Conservation (phyloP, 2,797 vertebrate genomes). For the Amniataba percoides region DNA sequence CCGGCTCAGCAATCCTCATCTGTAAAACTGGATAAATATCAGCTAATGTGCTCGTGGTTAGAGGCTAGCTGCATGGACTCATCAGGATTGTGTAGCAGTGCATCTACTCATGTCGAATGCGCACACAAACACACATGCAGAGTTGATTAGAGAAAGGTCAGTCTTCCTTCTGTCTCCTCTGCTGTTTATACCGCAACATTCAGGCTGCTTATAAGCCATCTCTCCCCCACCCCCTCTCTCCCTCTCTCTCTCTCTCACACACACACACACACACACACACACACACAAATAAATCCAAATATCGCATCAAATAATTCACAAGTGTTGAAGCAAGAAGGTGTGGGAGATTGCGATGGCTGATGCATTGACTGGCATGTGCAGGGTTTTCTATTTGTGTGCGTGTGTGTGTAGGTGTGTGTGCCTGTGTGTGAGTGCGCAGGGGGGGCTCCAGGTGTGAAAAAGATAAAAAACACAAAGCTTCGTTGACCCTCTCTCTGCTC, state of each 20-base stretch:
- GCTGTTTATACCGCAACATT: conserved; percentile 26
- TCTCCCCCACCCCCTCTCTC: not conserved
- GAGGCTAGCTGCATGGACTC: conserved; percentile 25
- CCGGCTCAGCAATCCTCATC: conserved; percentile 46
- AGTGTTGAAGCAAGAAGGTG: conserved; percentile 11
- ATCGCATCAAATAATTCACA: conserved; percentile 29
- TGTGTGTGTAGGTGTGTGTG: conserved; percentile 1
- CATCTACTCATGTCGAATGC: conserved; percentile 35
- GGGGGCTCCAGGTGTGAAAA: conserved; percentile 12
- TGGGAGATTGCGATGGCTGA: conserved; percentile 5
- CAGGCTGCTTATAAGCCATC: not conserved
- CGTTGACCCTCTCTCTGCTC: conserved; percentile 23
- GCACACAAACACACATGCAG: conserved; percentile 18
- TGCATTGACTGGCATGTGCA: not conserved
- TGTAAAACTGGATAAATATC: conserved; percentile 65
- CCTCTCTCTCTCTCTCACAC: not conserved
- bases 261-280: not conserved
- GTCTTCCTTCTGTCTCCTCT: conserved; percentile 45
- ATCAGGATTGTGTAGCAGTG: conserved; percentile 27
- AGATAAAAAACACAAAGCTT: conserved; percentile 32
- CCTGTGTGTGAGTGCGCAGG: no score
- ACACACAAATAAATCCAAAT: conserved; percentile 38
- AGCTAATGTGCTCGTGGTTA: conserved; percentile 37
- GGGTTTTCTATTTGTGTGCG: conserved; percentile 11
- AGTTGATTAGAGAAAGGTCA: conserved; percentile 68